Base-by-base conservation (phyloP, 2,113 vertebrate species). In the Lepus americanus region DNA sequence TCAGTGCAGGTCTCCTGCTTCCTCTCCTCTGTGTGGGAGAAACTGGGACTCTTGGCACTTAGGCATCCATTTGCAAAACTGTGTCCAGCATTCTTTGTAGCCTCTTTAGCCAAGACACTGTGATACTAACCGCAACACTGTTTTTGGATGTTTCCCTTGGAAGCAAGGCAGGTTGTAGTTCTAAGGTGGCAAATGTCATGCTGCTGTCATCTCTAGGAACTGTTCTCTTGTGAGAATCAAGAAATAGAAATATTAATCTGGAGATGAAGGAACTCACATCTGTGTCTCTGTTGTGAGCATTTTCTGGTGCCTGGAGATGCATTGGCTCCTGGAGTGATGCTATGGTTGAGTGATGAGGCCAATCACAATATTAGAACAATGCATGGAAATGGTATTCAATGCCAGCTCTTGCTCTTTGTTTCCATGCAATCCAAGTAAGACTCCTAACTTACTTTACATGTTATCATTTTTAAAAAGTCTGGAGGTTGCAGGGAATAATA, bases 211-310 rank as follows among this genome's bases (percentile, higher is more conserved):
- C 29, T 83, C 77, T 77, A 74, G 23, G 23, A 92, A 72, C 49
- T 77, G 0, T 86, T 94, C 81, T 83, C 83, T 83, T 70, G 2
- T 88, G 12, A 87, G 33, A 49, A 84, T 72, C 29, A 79, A 66
- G 89, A 94, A 86, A 67, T 36, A 77, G 63, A 91, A 85, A 69
- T 77, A 59, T 67, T 81, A 91, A 9, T 49, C 51, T 94, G 64
- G 19, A 92, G 36, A 81, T 88, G 59, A 83, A 95, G 55, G 94
- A 67, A 96, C 66, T 63, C 29, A 80, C 33, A 20, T 39, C 2
- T 31, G 0, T 79, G 5, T 64, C 77, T 78, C 39, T 27, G 5
- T 66, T 61, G 19, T 55, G 59, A 93, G 49, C 36, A 13, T 69
- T 81, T 88, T 73, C 53, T 49, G 78, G 55, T 64, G 31, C 53